Conservation (phyloP, 2,113 vertebrate species). For the Pseudolaguvia tuberculata region DNA sequence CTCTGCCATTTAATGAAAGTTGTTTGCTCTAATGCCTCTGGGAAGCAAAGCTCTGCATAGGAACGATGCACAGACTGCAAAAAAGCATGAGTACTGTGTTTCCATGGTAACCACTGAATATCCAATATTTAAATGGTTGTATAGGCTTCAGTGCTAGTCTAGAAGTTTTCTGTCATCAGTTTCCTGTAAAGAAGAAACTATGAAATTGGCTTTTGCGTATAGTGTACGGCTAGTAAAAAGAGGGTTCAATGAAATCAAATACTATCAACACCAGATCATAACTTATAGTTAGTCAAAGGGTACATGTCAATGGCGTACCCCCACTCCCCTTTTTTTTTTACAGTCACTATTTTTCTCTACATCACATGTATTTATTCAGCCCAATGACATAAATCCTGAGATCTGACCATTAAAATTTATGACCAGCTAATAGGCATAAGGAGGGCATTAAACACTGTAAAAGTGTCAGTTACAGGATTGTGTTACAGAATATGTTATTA, state of each 20-base stretch:
- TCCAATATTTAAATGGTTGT: conserved; percentile 38
- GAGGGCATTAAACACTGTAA: background rate
- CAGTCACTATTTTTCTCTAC: background rate
- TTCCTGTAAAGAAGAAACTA: background rate
- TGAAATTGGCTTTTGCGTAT: background rate
- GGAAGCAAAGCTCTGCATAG: conserved; percentile 60
- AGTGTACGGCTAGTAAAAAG: background rate
- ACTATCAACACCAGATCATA: too few relatives aligned
- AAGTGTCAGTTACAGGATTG: background rate
- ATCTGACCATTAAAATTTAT: conserved; percentile 29
- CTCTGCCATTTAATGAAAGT: conserved; percentile 23
- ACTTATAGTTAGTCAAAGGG: background rate
- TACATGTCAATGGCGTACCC: background rate
- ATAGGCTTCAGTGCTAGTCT: conserved; percentile 23
- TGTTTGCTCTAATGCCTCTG: conserved; percentile 28
- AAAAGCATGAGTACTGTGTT: conserved; percentile 41
- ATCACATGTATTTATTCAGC: background rate
- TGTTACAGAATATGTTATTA: conserved; percentile 12
- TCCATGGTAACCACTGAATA: conserved; percentile 48
- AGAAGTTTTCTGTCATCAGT: conserved; percentile 18
- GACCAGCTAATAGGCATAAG: conserved; percentile 7
- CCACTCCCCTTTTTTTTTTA: background rate
- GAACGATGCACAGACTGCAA: conserved; percentile 50
- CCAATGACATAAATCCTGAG: background rate
- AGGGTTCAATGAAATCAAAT: background rate